Percentiles rank a stretch among this genome's conserved stretches.
These are phyloP conservation scores for Carapus acus DNA, from an alignment of 2,797 vertebrate genomes.

Conservation along the genomic window DNA sequence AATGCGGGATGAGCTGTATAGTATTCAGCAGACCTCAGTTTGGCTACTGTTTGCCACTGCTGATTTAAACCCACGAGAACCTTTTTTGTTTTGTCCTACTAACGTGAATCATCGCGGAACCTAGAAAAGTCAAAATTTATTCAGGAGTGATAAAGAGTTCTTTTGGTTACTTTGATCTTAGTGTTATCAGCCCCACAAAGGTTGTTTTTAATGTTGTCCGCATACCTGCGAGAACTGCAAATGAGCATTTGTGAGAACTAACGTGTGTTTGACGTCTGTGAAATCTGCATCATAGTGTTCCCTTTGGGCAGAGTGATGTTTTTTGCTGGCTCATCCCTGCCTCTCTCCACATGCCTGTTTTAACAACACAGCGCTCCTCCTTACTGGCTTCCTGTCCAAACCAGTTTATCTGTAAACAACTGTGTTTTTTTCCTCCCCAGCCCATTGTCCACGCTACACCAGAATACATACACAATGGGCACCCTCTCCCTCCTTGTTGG, in stretches of 20 bases:
- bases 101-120: conserved; percentile 42
- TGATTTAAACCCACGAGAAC: conserved; percentile 35
- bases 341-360: conserved; percentile 70
- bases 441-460: conserved; percentile 71
- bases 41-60: conserved; percentile 55
- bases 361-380: conserved; percentile 71
- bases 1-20: conserved; percentile 67
- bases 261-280: conserved; percentile 25
- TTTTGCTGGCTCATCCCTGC: conserved; percentile 70
- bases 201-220: conserved; percentile 3
- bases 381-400: conserved; percentile 76
- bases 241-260: conserved; percentile 28
- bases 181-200: background rate
- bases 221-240: conserved; percentile 19
- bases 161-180: conserved; percentile 6
- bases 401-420: conserved; percentile 78
- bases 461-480: conserved; percentile 64
- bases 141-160: conserved; percentile 9
- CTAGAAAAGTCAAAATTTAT: conserved; percentile 32
- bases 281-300: conserved; percentile 54
- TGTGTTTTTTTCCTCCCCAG: conserved; percentile 67
- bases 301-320: conserved; percentile 62
- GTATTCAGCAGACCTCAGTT: conserved; percentile 56
- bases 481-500: conserved; percentile 57
- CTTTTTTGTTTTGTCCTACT: conserved; percentile 50